Evolutionary conservation across 2,113 vertebrate genomes (phyloP).

Genomic region (Antidorcas marsupialis): DNA sequence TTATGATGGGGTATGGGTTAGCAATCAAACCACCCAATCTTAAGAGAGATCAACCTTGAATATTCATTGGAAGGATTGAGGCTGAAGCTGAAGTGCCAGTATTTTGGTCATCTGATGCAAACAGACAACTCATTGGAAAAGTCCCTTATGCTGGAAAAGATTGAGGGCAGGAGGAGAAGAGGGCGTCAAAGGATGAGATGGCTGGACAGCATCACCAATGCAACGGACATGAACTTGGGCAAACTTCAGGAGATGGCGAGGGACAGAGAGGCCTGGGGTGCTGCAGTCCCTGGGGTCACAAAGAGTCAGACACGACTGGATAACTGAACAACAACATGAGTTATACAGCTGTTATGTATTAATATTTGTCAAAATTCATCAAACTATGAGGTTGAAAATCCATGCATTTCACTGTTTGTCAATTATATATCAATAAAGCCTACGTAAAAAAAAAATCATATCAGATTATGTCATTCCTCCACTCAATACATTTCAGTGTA

Average conservation of each 20-base stretch:
- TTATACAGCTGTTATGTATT: background rate
- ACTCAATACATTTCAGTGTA: background rate
- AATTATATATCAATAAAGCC: background rate
- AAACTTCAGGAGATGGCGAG: background rate
- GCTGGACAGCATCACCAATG: background rate
- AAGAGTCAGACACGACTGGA: background rate
- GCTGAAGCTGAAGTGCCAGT: background rate
- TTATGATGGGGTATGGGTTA: accelerated
- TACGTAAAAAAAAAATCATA: background rate
- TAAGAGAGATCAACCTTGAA: background rate
- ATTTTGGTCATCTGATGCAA: background rate
- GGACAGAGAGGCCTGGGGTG: background rate
- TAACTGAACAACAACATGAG: background rate
- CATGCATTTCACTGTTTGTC: background rate
- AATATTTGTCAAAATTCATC: background rate
- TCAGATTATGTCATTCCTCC: background rate
- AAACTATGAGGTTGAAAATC: background rate
- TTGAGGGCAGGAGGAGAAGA: background rate
- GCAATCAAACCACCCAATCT: background rate
- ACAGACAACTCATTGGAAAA: background rate
- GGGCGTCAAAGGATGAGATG: background rate
- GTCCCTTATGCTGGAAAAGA: background rate
- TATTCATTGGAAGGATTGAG: background rate
- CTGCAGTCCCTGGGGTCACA: background rate
- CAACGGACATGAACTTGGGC: background rate